These are phyloP conservation scores for Pseudachorutes palmiensis DNA, from an alignment of 1,140 invertebrate species.

Conservation along the genomic window DNA sequence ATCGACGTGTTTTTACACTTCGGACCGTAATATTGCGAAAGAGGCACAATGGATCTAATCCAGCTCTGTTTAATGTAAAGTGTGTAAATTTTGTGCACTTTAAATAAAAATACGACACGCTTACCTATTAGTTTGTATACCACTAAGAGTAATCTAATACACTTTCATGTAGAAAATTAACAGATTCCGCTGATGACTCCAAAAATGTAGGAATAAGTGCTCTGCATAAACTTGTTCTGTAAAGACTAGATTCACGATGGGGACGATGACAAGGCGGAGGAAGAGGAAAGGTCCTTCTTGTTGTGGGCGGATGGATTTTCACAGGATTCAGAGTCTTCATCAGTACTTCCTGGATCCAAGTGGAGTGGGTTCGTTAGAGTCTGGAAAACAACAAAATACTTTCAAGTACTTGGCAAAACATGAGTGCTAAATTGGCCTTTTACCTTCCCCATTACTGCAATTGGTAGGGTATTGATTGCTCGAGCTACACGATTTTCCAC, in stretches of 20 bases:
- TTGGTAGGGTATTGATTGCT: slow-evolving; percentile 79
- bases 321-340: slow-evolving; percentile 8
- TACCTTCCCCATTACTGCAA: slow-evolving; percentile 78
- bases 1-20: no score
- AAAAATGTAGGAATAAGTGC: not conserved
- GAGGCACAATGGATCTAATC: no score
- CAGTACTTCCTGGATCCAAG: not conserved
- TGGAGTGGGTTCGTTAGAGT: not conserved
- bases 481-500: slow-evolving; percentile 94
- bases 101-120: no score
- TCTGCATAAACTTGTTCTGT: not conserved
- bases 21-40: no score
- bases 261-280: not conserved
- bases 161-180: no score
- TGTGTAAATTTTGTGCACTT: no score
- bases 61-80: no score
- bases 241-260: not conserved
- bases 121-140: no score
- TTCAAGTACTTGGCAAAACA: not conserved
- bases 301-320: not conserved
- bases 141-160: no score
- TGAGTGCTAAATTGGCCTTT: not conserved
- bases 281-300: not conserved
- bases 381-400: not conserved
- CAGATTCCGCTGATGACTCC: no score